Conservation (phyloP, 2,888 invertebrate species). For the Germaria angustata region DNA sequence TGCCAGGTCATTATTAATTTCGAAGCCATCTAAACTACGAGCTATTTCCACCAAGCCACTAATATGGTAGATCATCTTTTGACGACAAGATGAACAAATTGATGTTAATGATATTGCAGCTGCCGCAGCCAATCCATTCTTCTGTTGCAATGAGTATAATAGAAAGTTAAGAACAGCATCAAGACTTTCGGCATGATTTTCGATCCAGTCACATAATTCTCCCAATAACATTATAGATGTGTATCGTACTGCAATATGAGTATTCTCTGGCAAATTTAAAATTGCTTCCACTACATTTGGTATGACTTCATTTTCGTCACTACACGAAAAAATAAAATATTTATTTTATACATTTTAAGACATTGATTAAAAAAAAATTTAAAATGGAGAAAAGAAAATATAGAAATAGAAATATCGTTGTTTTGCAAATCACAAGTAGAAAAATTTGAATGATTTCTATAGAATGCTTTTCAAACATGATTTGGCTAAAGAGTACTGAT, state of each 20-base stretch:
- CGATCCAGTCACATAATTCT: conserved; percentile 97
- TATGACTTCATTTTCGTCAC: conserved; percentile 94
- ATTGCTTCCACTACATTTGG: conserved; percentile 96
- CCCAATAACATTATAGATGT: conserved; percentile 93
- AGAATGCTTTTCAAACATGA: too few species aligned
- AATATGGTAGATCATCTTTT: conserved; percentile 89
- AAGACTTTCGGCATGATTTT: conserved; percentile 89
- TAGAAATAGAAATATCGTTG: too few species aligned
- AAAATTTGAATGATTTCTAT: too few species aligned
- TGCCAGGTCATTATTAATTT: conserved; percentile 87
- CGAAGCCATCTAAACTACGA: conserved; percentile 86
- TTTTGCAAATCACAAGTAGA: too few species aligned
- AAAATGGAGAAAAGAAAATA: neutral
- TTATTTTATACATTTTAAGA: neutral
- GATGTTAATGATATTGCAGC: conserved; percentile 92
- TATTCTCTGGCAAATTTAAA: conserved; percentile 88
- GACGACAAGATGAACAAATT: conserved; percentile 90
- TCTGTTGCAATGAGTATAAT: conserved; percentile 86
- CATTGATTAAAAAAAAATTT: too few species aligned
- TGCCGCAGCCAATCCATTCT: conserved; percentile 86
- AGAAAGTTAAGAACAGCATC: conserved; percentile 91
- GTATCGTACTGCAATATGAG: conserved; percentile 92
- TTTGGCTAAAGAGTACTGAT: too few species aligned
- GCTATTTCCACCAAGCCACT: conserved; percentile 87
- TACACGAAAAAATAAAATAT: conserved; percentile 74